A percentile compares a stretch with the other conserved stretches of the same genome.
phyloP scores from a whole-genome alignment of 2,797 vertebrate species.

The Halcyon smyrnensis region DNA sequence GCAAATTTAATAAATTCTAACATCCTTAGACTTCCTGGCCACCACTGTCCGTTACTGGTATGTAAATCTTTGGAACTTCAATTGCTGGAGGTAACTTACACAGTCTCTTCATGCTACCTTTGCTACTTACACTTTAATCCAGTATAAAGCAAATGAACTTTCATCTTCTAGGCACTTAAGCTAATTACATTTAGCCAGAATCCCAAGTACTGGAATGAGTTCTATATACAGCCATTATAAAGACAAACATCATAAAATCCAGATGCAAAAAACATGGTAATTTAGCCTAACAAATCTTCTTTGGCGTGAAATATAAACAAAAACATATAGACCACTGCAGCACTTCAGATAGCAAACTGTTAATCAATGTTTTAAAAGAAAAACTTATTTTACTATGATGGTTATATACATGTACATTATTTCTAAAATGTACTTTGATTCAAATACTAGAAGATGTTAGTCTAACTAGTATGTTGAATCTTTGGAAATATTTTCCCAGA shows the following conservation, averaged over 20 bases:
- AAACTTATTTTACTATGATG: background rate
- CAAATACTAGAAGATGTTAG: background rate
- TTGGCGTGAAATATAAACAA: slow-evolving; percentile 70
- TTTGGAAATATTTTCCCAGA: background rate
- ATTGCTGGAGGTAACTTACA: slow-evolving; percentile 34
- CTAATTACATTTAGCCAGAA: slow-evolving; percentile 70
- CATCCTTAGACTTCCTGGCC: slow-evolving; percentile 71
- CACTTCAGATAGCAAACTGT: slow-evolving; percentile 15
- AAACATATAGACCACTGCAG: background rate
- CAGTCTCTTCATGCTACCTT: slow-evolving; percentile 60
- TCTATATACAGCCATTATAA: slow-evolving; percentile 47
- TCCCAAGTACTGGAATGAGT: slow-evolving; percentile 37
- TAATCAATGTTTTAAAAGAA: background rate
- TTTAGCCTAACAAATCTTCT: slow-evolving; percentile 75
- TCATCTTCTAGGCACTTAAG: slow-evolving; percentile 73
- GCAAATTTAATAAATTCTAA: slow-evolving; percentile 77
- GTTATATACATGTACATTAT: background rate
- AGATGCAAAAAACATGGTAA: slow-evolving; percentile 70
- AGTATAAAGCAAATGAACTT: slow-evolving; percentile 71
- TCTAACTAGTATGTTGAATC: background rate
- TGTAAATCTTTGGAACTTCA: slow-evolving; percentile 37
- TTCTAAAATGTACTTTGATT: background rate
- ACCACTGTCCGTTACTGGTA: slow-evolving; percentile 21
- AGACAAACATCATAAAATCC: slow-evolving; percentile 74
- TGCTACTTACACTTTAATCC: slow-evolving; percentile 64